Evolutionary conservation across 2,888 invertebrate species (phyloP), one percentile per base, ranked within the genome.

Genomic region (Eubasilissa splendida): DNA sequence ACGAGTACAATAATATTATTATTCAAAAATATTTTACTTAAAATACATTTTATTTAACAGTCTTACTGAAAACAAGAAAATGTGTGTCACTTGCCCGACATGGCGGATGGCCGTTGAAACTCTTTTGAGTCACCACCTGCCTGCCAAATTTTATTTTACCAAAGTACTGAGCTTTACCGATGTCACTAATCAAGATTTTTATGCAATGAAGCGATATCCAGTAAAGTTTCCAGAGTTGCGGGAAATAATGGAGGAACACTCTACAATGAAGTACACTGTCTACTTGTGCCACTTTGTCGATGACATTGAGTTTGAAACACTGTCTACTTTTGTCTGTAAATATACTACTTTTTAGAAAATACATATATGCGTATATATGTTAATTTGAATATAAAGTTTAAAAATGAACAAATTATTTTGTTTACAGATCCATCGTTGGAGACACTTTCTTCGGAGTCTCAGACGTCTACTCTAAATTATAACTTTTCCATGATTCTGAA

Each of bases 111-210:
- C 93, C 0, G 87, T 93, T 10, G 92, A 93, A 73, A 88, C 91
- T 0, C 90, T 94, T 12, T 90, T 94, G 82, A 86, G 90, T 3
- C 90, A 91, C 63, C 91, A 93, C 82, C 90, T 93, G 0, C 92
- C 93, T 0, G 90, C 92, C 52, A 94, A 94, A 85, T 91, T 94
- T 78, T 92, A 92, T 0, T 91, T 93, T 84, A 92, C 91, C 0
- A 93, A 93, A 5, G 89, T 90, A 2, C 86, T 94, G 53, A 91
- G 92, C 3, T 89, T 93, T 58, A 92, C 91, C 82, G 94, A 94
- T 80, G 88, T 91, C 31, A 93, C 93, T 0, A 87, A 88, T 84
- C 70, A 53, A 58, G 70, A 76, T 58, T 80, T 80, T 76, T 80
- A 80, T 60, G 80, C 59, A 22, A 76, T 80, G 76, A 80, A 80